phyloP scores from a whole-genome alignment of 2,113 vertebrate genomes.

The Cavia aperea region DNA sequence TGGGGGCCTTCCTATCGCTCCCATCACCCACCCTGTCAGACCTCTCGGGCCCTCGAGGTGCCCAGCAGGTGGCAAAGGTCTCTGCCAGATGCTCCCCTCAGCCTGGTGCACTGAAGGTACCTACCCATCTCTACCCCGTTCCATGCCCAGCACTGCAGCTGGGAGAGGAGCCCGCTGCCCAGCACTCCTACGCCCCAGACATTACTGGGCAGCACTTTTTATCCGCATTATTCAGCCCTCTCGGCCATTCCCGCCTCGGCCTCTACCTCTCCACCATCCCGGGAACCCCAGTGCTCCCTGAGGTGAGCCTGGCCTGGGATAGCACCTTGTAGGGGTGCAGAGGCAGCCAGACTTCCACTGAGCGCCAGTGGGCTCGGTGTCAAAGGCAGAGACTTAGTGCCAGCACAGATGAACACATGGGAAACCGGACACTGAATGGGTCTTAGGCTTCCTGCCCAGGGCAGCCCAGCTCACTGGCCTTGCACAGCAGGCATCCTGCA shows the following conservation, averaged over 20 bases:
- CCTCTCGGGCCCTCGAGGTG: accelerated
- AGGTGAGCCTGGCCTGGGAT: background rate
- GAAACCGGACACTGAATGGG: accelerated
- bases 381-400: accelerated
- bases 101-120: accelerated
- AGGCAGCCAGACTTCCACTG: accelerated
- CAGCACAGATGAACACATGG: accelerated
- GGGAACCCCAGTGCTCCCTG: accelerated
- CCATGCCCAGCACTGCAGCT: no score
- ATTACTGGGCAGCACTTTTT: accelerated
- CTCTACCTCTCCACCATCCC: accelerated
- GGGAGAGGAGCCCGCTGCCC: background rate
- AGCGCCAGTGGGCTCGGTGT: accelerated
- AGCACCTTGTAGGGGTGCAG: background rate
- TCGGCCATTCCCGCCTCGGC: accelerated
- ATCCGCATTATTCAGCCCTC: background rate
- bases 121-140: background rate
- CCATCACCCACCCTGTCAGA: accelerated
- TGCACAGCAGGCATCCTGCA: background rate
- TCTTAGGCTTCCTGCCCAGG: background rate
- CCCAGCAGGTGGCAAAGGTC: no score
- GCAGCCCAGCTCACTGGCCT: accelerated
- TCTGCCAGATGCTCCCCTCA: accelerated
- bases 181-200: background rate
- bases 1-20: background rate